Evolutionary conservation across 2,797 vertebrate genomes (phyloP), one percentile per base, ranked within the genome.

Genomic region (Leptoclinus maculatus): DNA sequence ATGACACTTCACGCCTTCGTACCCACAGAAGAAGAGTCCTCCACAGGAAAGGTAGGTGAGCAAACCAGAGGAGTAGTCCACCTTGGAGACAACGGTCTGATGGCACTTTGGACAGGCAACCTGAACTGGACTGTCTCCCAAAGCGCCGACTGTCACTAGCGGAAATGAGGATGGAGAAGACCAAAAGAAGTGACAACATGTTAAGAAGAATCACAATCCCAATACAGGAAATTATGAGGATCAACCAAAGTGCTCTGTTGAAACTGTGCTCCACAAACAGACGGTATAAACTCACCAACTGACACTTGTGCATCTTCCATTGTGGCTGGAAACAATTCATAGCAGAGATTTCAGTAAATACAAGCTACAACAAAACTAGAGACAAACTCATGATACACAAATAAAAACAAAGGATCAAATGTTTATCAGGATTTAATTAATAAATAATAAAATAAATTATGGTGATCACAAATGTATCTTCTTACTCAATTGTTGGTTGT

Each of bases 31-130:
- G 66, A 91, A 87, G 70, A 93, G 89, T 59, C 92, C 92, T 54
- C 90, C 90, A 32, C 92, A 94, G 76, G 83, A 89, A 7, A 94
- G 88, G 74, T 93, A 93, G 14, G 92, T 93, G 74, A 93, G 86
- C 58, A 93, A 65, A 39, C 93, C 91, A 8, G 91, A 41, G 8
- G 79, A 71, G 82, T 83, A 87, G 12, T 94, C 81, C 86, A 94
- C 85, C 66, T 89, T 82, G 3, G 93, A 87, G 32, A 93, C 62
- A 2, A 89, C 82, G 0, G 43, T 77, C 86, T 89, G 90, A 27
- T 72, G 88, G 47, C 92, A 93, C 29, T 45, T 83, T 1, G 91
- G 90, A 60, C 91, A 94, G 34, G 71, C 54, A 0, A 93, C 58
- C 81, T 93, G 92, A 39, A 90, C 82, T 0, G 91, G 91, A 47